Conservation (phyloP, 1,140 invertebrate species). For the Musca vetustissima region DNA sequence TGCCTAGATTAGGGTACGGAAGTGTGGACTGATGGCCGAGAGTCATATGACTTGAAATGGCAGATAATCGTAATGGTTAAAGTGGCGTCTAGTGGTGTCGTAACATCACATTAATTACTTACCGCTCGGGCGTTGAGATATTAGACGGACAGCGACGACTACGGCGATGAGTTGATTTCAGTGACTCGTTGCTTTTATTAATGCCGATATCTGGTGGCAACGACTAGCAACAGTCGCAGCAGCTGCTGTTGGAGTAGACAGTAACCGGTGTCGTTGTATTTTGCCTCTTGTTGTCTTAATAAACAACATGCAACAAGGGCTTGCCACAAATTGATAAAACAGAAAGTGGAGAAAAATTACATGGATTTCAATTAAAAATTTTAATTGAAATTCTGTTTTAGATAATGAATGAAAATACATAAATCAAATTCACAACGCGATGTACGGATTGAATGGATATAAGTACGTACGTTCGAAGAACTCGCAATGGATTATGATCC, state of each 20-base stretch:
- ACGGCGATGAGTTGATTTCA: slow-evolving; percentile 5
- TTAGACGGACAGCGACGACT: slow-evolving; percentile 3
- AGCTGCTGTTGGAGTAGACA: background rate
- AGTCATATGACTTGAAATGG: slow-evolving; percentile 4
- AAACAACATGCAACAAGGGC: slow-evolving; percentile 18
- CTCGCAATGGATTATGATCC: too few species aligned
- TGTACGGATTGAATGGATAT: too few species aligned
- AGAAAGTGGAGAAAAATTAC: slow-evolving; percentile 7
- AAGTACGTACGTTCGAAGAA: too few species aligned
- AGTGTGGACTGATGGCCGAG: too few species aligned
- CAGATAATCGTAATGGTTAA: slow-evolving; percentile 23
- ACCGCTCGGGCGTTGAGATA: slow-evolving; percentile 6
- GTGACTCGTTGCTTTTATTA: background rate
- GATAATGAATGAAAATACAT: background rate
- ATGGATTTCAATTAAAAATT: slow-evolving; percentile 21
- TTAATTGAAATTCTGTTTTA: slow-evolving; percentile 18
- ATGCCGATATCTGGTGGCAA: background rate
- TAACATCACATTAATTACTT: slow-evolving; percentile 23
- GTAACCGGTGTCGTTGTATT: background rate
- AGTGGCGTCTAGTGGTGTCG: slow-evolving; percentile 22
- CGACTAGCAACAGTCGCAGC: background rate
- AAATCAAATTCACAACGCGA: background rate
- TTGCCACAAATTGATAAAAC: slow-evolving; percentile 18
- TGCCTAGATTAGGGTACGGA: too few species aligned
- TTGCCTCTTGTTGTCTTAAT: background rate